A percentile compares a stretch with the other conserved stretches of the same genome.
Evolutionary conservation across 2,113 vertebrate species (phyloP).

Genomic region (Carollia perspicillata): DNA sequence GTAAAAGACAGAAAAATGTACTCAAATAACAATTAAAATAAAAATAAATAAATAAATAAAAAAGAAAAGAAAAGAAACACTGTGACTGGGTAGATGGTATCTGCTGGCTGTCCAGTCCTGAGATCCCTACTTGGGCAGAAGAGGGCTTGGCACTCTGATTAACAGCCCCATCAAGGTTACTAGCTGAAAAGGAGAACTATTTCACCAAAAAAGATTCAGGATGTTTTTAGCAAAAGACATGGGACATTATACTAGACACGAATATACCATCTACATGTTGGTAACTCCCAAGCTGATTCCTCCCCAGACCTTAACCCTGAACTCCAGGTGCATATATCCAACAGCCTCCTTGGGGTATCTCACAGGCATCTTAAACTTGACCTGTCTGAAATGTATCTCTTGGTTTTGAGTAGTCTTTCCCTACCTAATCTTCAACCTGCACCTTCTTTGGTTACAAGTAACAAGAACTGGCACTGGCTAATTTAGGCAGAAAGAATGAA

Average conservation of each 20-base stretch:
- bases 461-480: neutral
- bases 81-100: neutral
- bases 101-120: neutral
- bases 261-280: neutral
- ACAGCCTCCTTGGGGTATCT: neutral
- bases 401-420: neutral
- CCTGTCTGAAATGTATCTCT: neutral
- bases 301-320: neutral
- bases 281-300: neutral
- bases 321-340: neutral
- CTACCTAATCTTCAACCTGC: neutral
- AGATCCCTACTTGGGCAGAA: neutral
- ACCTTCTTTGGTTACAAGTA: neutral
- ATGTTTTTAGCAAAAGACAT: neutral
- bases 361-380: neutral
- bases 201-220: neutral
- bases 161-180: neutral
- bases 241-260: neutral
- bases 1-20: too few species aligned
- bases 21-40: too few species aligned
- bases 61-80: too few species aligned
- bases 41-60: too few species aligned
- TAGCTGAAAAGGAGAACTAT: neutral
- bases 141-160: neutral
- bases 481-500: neutral